A percentile compares a stretch with the other conserved stretches of the same genome.
phyloP scores from a whole-genome alignment of 2,797 vertebrate species.

The Telmatherina bonti region DNA sequence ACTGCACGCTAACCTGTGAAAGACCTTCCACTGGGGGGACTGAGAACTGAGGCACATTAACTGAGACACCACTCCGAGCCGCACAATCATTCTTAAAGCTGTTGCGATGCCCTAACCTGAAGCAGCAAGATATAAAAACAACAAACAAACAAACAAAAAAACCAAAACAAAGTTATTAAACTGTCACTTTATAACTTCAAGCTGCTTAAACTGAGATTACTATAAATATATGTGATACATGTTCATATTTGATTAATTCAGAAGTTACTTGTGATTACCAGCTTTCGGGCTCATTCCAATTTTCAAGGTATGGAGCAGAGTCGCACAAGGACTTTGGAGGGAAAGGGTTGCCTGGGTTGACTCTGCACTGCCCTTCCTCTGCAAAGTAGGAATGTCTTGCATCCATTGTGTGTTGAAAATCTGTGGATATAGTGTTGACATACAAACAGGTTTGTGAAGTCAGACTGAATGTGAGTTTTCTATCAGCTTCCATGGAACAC shows the following conservation, averaged over 20 bases:
- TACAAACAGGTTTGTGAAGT: background rate
- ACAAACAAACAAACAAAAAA: background rate
- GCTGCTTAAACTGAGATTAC: background rate
- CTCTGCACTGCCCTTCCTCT: conserved; percentile 5
- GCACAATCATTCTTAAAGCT: background rate
- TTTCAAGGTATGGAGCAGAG: background rate
- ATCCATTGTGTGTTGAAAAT: conserved; percentile 4
- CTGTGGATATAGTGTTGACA: conserved; percentile 27
- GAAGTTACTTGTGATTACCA: conserved; percentile 48
- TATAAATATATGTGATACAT: background rate
- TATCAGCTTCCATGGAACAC: background rate
- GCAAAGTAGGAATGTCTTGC: conserved; percentile 3
- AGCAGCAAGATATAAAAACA: background rate
- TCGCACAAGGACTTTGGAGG: conserved; percentile 15
- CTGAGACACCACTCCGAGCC: conserved; percentile 37
- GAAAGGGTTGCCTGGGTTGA: conserved; percentile 8
- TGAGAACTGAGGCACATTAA: conserved; percentile 69
- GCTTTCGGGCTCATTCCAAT: conserved; percentile 8
- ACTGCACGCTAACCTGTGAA: conserved; percentile 54
- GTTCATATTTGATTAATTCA: background rate
- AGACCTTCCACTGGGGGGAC: conserved; percentile 42
- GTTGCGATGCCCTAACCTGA: conserved; percentile 20
- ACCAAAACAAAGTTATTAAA: too few relatives aligned
- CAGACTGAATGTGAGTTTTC: background rate
- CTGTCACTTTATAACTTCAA: background rate